A percentile compares a stretch with the other conserved stretches of the same genome.
Evolutionary conservation across 2,797 vertebrate genomes (phyloP).

Genomic region (Carduelis carduelis): DNA sequence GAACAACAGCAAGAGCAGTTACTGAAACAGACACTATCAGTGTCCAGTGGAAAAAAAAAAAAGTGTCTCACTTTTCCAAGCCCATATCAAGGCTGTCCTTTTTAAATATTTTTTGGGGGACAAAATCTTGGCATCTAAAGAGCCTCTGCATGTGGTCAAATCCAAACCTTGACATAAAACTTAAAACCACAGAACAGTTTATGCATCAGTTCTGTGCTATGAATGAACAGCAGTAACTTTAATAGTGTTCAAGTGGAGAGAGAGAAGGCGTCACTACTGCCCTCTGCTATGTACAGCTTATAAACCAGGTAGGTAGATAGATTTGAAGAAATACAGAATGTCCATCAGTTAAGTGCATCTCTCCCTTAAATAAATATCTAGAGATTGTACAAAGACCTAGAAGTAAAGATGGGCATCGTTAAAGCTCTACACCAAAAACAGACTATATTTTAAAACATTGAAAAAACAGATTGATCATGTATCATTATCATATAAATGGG

Average conservation of each 20-base stretch:
- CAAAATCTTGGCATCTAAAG: neutral
- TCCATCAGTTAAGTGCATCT: neutral
- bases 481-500: neutral
- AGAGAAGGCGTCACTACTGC: neutral
- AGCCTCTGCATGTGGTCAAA: neutral
- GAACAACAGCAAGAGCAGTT: neutral
- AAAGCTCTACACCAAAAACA: neutral
- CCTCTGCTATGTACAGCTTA: neutral
- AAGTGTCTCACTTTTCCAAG: neutral
- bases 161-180: neutral
- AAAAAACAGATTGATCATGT: neutral
- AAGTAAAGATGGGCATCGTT: neutral
- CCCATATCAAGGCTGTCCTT: accelerated
- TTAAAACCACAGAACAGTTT: neutral
- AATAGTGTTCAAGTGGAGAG: neutral
- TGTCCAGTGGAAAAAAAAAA: neutral
- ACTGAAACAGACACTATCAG: neutral
- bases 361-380: neutral
- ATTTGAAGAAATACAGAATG: neutral
- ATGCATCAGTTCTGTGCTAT: neutral
- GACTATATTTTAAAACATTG: neutral
- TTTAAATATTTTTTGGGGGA: neutral
- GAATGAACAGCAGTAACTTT: neutral
- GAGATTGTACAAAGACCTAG: neutral
- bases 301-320: neutral